Evolutionary conservation across 30 jellyfish, hydroid and myxozoan genomes (phyloP).

Genomic region (Cassiopea xamachana): DNA sequence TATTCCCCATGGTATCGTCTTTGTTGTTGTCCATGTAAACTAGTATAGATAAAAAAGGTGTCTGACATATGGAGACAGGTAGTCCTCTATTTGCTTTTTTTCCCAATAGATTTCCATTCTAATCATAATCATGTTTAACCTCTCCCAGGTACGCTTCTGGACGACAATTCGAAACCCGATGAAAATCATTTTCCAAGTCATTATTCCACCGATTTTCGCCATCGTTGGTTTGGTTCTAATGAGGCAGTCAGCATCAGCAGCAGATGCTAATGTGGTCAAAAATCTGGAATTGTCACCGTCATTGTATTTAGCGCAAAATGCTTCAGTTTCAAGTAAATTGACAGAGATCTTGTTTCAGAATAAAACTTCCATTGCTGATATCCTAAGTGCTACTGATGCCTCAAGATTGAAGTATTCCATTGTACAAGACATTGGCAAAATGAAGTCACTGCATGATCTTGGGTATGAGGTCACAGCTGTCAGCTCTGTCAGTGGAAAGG

Average conservation of each 20-base stretch:
- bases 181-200: conserved; percentile 75
- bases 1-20: too few relatives aligned
- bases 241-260: conserved; percentile 34
- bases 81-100: too few relatives aligned
- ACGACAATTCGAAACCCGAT: conserved; percentile 59
- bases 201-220: conserved; percentile 72
- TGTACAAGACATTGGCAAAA: conserved; percentile 49
- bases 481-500: conserved; percentile 52
- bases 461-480: conserved; percentile 37
- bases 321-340: background rate
- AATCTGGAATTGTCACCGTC: conserved; percentile 54
- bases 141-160: conserved; percentile 67
- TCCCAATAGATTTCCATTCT: too few relatives aligned
- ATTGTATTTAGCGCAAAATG: conserved; percentile 60
- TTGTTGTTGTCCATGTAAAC: too few relatives aligned
- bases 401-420: conserved; percentile 18
- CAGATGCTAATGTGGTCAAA: conserved; percentile 52
- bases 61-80: too few relatives aligned
- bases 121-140: too few relatives aligned
- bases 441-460: conserved; percentile 53
- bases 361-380: conserved; percentile 15
- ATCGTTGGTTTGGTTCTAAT: conserved; percentile 74
- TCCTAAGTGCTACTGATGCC: conserved; percentile 33
- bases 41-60: too few relatives aligned
- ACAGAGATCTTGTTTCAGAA: conserved; percentile 72